phyloP scores from a whole-genome alignment of 2,797 vertebrate species.

The Podarcis siculus region DNA sequence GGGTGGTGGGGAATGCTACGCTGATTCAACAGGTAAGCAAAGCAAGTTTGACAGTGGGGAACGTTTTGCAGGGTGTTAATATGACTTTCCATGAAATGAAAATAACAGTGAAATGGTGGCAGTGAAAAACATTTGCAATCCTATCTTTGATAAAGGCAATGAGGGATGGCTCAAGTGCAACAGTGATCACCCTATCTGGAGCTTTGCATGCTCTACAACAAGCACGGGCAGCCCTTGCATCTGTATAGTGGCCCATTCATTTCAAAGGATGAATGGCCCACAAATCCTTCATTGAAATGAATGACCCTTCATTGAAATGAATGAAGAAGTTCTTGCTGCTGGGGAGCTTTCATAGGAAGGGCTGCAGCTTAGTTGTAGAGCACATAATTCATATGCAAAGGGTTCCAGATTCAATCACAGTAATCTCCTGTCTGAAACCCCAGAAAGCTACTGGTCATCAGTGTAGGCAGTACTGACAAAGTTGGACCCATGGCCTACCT shows the following conservation, averaged over 20 bases:
- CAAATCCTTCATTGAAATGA: background rate
- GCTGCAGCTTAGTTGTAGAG: background rate
- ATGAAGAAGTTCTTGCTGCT: background rate
- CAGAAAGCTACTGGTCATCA: background rate
- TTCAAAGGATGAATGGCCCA: background rate
- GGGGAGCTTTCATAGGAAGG: background rate
- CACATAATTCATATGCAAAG: background rate
- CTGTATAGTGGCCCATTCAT: background rate
- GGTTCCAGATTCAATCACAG: background rate
- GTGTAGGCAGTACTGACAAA: background rate
- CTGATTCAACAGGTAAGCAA: conserved; percentile 62
- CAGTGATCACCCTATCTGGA: background rate
- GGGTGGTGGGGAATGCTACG: conserved; percentile 30
- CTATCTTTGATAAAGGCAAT: background rate
- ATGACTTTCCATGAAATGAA: conserved; percentile 63
- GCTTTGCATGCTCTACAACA: background rate
- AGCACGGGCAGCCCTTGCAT: too few relatives aligned
- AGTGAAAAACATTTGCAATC: conserved; percentile 4
- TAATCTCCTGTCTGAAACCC: background rate
- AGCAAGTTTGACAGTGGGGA: conserved; percentile 58
- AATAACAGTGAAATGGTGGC: conserved; percentile 47
- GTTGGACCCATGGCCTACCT: too few relatives aligned
- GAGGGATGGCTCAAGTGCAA: background rate
- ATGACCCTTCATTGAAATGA: background rate
- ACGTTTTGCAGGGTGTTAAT: conserved; percentile 51